phyloP scores from a whole-genome alignment of 2,113 vertebrate genomes.

The Scomber scombrus region DNA sequence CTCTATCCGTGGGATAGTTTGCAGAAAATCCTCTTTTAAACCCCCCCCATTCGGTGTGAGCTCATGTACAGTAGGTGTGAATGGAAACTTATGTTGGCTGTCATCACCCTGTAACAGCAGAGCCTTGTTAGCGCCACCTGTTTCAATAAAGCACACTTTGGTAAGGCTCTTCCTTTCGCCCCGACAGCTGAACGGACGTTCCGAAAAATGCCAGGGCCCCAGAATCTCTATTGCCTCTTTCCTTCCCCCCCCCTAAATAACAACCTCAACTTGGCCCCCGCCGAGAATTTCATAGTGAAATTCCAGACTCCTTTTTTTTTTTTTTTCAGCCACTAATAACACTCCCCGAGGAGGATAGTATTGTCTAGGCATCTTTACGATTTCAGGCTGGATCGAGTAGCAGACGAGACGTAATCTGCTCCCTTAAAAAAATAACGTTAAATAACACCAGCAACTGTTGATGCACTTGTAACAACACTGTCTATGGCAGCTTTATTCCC shows the following conservation, averaged over 20 bases:
- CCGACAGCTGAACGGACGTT: slow-evolving; percentile 62
- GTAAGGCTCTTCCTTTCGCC: neutral
- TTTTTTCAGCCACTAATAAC: slow-evolving; percentile 49
- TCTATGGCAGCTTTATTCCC: slow-evolving; percentile 3
- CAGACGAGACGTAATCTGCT: slow-evolving; percentile 34
- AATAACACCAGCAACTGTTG: neutral
- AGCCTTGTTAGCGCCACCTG: slow-evolving; percentile 78
- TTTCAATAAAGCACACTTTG: slow-evolving; percentile 49
- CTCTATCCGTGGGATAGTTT: slow-evolving; percentile 30
- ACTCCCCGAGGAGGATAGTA: slow-evolving; percentile 13
- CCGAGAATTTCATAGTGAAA: slow-evolving; percentile 11
- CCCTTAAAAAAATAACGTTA: slow-evolving; percentile 20
- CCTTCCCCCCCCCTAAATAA: neutral
- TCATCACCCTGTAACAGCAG: slow-evolving; percentile 47
- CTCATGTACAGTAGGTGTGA: slow-evolving; percentile 64
- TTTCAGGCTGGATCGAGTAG: slow-evolving; percentile 4
- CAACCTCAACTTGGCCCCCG: neutral
- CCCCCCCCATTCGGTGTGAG: slow-evolving; percentile 24
- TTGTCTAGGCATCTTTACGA: slow-evolving; percentile 39
- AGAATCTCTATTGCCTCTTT: slow-evolving; percentile 18
- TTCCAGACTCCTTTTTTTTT: slow-evolving; percentile 31
- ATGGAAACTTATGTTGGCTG: slow-evolving; percentile 57
- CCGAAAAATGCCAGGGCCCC: neutral
- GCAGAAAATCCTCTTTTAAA: slow-evolving; percentile 59
- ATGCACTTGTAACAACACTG: slow-evolving; percentile 3